Evolutionary conservation across 2,888 invertebrate genomes (phyloP), one percentile per base, ranked within the genome.

Genomic region (Plebejus anna): DNA sequence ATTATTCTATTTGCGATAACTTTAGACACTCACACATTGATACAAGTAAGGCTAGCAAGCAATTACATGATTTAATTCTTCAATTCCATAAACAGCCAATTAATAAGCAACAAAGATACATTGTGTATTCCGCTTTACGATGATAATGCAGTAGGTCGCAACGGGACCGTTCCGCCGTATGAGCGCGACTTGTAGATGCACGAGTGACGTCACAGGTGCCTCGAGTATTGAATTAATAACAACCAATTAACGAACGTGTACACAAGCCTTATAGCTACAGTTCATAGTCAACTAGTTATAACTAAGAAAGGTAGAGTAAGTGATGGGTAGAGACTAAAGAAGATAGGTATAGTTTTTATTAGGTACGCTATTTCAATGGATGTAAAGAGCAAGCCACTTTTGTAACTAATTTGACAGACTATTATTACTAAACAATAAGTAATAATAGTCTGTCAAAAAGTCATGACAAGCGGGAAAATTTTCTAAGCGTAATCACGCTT

Each of bases 101-200:
- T 66, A 66, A 32, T 61, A 61, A 61, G 61, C 11, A 61, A 16
- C 66, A 16, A 66, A 66, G 32, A 9, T 11, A 66, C 70, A 75
- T 73, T 78, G 70, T 77, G 72, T 76, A 76, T 57, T 57, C 59
- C 59, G 72, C 76, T 72, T 76, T 76, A 76, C 76, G 78, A 78
- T 70, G 78, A 78, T 78, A 78, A 76, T 76, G 77, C 75, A 76
- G 78, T 76, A 77, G 78, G 78, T 79, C 79, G 79, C 79, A 80
- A 80, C 79, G 80, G 81, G 79, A 79, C 79, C 80, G 81, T 81
- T 79, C 77, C 79, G 80, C 80, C 82, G 75, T 75, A 78, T 78
- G 80, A 79, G 75, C 81, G 78, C 79, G 83, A 82, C 81, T 82
- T 82, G 78, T 80, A 77, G 79, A 80, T 79, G 79, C 79, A 79